Evolutionary conservation across 2,888 invertebrate genomes (phyloP).

Genomic region (Sinotaia quadrata): DNA sequence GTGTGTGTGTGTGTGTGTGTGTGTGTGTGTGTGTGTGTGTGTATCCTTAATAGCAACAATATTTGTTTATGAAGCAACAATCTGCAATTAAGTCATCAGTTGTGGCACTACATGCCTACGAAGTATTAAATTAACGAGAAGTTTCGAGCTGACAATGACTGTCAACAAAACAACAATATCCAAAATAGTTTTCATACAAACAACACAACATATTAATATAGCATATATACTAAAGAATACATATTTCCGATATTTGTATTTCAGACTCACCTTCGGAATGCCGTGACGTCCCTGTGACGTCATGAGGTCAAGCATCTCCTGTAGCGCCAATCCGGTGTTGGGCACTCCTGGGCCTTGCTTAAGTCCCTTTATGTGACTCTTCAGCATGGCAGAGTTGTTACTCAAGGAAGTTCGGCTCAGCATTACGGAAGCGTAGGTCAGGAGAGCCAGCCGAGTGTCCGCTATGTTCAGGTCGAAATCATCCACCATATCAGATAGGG

Average conservation of each 20-base stretch:
- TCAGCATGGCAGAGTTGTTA: constrained; percentile 29
- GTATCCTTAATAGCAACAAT: too few relatives aligned
- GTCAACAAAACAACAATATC: not conserved
- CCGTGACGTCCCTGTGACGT: constrained; percentile 37
- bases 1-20: too few relatives aligned
- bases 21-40: too few relatives aligned
- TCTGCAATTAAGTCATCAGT: too few relatives aligned
- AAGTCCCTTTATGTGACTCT: constrained; percentile 28
- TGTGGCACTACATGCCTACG: too few relatives aligned
- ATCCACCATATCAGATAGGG: constrained; percentile 43
- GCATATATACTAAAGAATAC: too few relatives aligned
- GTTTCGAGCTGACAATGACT: too few relatives aligned
- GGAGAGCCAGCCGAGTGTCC: constrained; percentile 39
- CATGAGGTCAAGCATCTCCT: constrained; percentile 43
- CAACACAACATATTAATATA: too few relatives aligned
- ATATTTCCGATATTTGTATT: too few relatives aligned
- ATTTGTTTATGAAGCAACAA: too few relatives aligned
- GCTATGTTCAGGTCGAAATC: constrained; percentile 41
- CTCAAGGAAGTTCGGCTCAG: constrained; percentile 40
- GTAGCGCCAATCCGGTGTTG: constrained; percentile 45
- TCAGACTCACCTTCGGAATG: constrained; percentile 61
- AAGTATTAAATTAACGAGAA: too few relatives aligned
- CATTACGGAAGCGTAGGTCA: constrained; percentile 44
- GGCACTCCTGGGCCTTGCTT: constrained; percentile 44
- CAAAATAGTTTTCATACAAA: not conserved